Percentiles rank a stretch among this genome's conserved stretches.
Conservation (phyloP, 1,140 invertebrate species). For the Anastrepha ludens region DNA sequence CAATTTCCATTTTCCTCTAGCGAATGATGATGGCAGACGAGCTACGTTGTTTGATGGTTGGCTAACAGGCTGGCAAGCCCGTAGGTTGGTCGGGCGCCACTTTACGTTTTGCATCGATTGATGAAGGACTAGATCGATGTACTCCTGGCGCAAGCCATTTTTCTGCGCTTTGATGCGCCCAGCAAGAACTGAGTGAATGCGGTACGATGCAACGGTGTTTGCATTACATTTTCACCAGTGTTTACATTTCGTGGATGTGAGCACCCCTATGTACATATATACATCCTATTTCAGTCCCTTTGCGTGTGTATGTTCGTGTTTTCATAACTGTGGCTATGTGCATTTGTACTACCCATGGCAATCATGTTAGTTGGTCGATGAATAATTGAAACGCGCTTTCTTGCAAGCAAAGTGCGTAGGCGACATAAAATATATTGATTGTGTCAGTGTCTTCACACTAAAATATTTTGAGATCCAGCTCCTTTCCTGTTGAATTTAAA, state of each 20-base stretch:
- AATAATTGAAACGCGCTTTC: constrained; percentile 1
- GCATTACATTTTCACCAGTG: not conserved
- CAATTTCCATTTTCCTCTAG: constrained; percentile 8
- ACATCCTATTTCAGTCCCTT: too few relatives aligned
- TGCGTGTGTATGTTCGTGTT: too few relatives aligned
- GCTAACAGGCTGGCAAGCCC: not conserved
- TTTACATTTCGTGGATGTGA: constrained; percentile 1
- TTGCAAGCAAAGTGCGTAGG: not conserved
- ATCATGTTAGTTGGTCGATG: constrained; percentile 18
- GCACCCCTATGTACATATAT: too few relatives aligned
- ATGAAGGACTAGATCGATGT: not conserved
- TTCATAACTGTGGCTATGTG: not conserved
- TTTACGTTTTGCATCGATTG: constrained; percentile 3
- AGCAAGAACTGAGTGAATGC: not conserved
- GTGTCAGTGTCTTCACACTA: not conserved
- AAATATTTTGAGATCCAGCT: not conserved
- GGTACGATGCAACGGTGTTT: not conserved
- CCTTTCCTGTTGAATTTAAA: not conserved
- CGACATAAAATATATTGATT: not conserved
- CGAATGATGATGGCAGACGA: constrained; percentile 16
- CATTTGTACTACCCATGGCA: not conserved
- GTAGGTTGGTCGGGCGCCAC: not conserved
- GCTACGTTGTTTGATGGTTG: not conserved
- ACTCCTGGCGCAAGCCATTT: not conserved
- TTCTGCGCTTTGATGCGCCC: not conserved